Percentiles rank a stretch among this genome's conserved stretches.
phyloP scores from a whole-genome alignment of 2,113 vertebrate genomes.

The Ictalurus punctatus region DNA sequence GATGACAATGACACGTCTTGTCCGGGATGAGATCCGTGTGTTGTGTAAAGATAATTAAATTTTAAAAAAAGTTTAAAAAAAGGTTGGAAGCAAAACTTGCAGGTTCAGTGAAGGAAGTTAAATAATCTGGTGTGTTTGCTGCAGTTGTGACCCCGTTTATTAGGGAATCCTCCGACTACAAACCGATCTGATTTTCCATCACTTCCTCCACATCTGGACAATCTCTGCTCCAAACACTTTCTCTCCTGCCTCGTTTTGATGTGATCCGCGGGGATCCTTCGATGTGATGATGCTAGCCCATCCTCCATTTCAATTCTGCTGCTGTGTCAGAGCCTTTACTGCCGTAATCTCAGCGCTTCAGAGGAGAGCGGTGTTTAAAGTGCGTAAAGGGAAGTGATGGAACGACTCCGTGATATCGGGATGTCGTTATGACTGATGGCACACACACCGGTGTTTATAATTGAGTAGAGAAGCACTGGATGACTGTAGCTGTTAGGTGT shows the following conservation, averaged over 20 bases:
- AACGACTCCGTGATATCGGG: slow-evolving; percentile 1
- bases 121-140: background rate
- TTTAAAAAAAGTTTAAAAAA: background rate
- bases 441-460: background rate
- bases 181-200: background rate
- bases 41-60: background rate
- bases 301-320: background rate
- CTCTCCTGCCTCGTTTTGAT: background rate
- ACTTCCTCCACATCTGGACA: background rate
- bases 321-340: background rate
- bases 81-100: background rate
- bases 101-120: background rate
- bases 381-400: background rate
- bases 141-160: background rate
- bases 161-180: too few relatives aligned
- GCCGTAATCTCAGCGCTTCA: slow-evolving; percentile 9
- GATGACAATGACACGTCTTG: background rate
- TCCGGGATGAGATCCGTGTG: background rate
- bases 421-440: slow-evolving; percentile 32
- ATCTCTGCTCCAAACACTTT: background rate
- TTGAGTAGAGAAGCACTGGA: background rate
- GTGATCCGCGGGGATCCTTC: too few relatives aligned
- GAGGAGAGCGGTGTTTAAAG: slow-evolving; percentile 9
- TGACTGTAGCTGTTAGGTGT: slow-evolving; percentile 17
- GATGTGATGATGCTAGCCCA: background rate